phyloP scores from a whole-genome alignment of 2,113 vertebrate species.

The Opisthocomus hoazin region DNA sequence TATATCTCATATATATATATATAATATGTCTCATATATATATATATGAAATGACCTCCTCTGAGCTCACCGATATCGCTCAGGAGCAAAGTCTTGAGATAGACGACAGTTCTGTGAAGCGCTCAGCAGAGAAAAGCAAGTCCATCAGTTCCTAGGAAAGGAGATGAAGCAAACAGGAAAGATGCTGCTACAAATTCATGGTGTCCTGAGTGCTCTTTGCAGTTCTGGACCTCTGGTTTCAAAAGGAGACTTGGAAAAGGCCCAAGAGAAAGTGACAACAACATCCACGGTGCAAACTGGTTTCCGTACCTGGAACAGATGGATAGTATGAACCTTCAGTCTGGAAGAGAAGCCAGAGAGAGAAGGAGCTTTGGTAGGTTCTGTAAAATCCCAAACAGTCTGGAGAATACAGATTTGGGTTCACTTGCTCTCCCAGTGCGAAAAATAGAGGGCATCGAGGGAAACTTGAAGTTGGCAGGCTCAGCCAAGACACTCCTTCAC shows the following conservation, averaged over 20 bases:
- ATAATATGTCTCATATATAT: too few species aligned
- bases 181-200: not conserved
- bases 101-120: not conserved
- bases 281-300: not conserved
- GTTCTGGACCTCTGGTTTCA: not conserved
- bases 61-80: not conserved
- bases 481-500: not conserved
- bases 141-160: not conserved
- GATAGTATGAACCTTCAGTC: not conserved
- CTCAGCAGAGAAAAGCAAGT: not conserved
- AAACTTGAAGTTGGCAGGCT: not conserved
- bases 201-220: not conserved
- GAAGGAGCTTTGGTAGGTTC: not conserved
- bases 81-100: not conserved
- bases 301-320: not conserved
- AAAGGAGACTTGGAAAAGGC: not conserved
- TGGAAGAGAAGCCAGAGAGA: not conserved
- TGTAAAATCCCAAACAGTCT: not conserved
- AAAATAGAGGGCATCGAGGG: not conserved
- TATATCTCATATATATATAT: too few species aligned
- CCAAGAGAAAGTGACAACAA: not conserved
- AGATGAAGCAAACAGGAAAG: not conserved
- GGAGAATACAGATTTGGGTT: not conserved
- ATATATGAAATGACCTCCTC: not conserved
- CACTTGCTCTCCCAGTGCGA: not conserved